Conservation (phyloP, 2,113 vertebrate genomes). For the Ramphastos sulfuratus region DNA sequence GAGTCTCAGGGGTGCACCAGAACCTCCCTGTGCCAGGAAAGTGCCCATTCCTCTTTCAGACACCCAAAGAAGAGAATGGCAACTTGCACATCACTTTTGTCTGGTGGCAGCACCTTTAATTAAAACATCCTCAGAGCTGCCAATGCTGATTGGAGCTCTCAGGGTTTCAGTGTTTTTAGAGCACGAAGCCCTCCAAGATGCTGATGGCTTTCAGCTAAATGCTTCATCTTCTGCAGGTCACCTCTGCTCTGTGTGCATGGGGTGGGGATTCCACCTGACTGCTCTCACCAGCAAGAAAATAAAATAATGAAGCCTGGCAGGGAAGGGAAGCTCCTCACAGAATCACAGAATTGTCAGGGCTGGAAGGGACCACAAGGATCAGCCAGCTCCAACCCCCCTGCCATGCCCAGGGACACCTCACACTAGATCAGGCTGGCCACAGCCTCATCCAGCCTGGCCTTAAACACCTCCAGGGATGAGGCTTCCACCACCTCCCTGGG, state of each 20-base stretch:
- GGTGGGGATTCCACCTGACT: not conserved
- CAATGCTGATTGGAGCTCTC: not conserved
- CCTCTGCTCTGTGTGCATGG: not conserved
- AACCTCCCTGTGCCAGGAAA: not conserved
- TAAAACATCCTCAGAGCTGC: not conserved
- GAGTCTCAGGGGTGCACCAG: not conserved
- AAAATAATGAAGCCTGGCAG: not conserved
- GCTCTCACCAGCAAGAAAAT: not conserved
- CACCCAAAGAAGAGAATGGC: not conserved
- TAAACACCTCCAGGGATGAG: no score
- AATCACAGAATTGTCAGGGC: no score
- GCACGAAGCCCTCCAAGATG: not conserved
- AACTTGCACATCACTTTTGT: not conserved
- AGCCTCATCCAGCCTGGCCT: no score
- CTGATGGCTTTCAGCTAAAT: not conserved
- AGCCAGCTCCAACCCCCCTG: no score
- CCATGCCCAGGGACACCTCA: no score
- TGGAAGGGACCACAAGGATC: no score
- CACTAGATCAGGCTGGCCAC: no score
- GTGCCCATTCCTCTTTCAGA: not conserved
- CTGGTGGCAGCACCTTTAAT: not conserved
- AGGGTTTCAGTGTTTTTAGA: not conserved
- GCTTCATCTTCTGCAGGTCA: not conserved
- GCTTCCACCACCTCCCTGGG: no score
- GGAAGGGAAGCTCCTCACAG: not conserved